Conservation (phyloP, 2,888 invertebrate genomes). For the Drosophila greeni region DNA sequence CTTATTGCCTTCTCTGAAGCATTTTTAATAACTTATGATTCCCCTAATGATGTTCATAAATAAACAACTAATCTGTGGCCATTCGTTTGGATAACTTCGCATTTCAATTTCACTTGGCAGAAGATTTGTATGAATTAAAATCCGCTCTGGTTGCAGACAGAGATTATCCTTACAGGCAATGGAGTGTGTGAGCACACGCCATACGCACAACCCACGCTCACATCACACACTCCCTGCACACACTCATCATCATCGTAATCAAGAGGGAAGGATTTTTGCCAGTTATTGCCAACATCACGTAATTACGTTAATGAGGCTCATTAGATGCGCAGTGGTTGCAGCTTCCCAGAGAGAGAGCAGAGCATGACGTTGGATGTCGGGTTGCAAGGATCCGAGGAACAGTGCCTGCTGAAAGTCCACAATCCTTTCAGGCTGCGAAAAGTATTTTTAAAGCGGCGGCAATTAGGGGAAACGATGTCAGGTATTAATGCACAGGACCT, state of each 20-base stretch:
- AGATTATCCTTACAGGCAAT: constrained; percentile 25
- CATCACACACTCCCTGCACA: neutral
- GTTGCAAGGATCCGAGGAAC: constrained; percentile 1
- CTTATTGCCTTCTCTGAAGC: no score
- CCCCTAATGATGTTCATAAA: neutral
- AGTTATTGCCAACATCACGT: constrained; percentile 46
- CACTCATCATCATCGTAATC: constrained; percentile 18
- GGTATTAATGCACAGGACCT: constrained; percentile 16
- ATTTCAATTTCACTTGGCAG: constrained; percentile 14
- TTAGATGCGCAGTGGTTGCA: constrained; percentile 45
- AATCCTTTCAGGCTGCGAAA: constrained; percentile 5
- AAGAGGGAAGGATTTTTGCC: constrained; percentile 35
- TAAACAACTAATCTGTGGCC: constrained; percentile 15
- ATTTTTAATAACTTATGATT: neutral
- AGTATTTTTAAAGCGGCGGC: constrained; percentile 25
- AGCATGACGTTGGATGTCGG: constrained; percentile 1
- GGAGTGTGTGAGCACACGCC: constrained; percentile 26
- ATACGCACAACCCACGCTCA: neutral
- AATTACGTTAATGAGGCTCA: constrained; percentile 69
- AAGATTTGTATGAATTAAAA: constrained; percentile 5
- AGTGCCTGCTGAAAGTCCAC: constrained; percentile 19
- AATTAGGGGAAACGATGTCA: constrained; percentile 31
- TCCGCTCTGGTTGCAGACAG: constrained; percentile 3
- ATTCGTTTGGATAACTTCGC: constrained; percentile 12
- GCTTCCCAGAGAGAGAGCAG: neutral